phyloP scores from a whole-genome alignment of 2,113 vertebrate genomes.

The Progne subis region DNA sequence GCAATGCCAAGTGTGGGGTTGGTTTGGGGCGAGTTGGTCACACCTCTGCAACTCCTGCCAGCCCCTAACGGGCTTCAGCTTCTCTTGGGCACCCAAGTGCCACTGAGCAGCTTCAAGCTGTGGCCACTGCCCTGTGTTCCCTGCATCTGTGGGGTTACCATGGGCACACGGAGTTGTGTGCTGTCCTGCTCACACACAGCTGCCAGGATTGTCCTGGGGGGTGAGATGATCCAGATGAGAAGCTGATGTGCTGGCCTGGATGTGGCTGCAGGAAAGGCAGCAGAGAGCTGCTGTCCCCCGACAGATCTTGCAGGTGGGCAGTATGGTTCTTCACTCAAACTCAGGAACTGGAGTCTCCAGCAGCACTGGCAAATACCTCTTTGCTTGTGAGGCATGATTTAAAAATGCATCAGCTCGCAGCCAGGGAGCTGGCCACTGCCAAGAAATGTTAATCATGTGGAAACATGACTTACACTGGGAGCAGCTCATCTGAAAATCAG shows the following conservation, averaged over 20 bases:
- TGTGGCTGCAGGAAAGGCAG: not conserved
- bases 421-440: not conserved
- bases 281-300: rapidly evolving
- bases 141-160: rapidly evolving
- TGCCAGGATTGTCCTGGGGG: not conserved
- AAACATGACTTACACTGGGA: not conserved
- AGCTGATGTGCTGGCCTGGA: not conserved
- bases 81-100: not conserved
- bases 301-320: not conserved
- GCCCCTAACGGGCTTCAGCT: not conserved
- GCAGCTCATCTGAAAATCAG: not conserved
- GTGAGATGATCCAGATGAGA: not conserved
- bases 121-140: not conserved
- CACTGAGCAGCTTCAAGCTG: not conserved
- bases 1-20: not conserved
- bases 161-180: not conserved
- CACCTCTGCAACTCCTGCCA: not conserved
- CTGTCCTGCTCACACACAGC: rapidly evolving
- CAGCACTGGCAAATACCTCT: constrained; percentile 8
- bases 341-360: not conserved
- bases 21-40: rapidly evolving
- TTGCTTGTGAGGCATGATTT: not conserved
- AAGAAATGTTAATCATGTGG: constrained; percentile 40
- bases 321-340: not conserved
- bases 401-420: constrained; percentile 9